Evolutionary conservation across 2,888 invertebrate genomes (phyloP), one percentile per base, ranked within the genome.

Genomic region (Drosophila affinis): DNA sequence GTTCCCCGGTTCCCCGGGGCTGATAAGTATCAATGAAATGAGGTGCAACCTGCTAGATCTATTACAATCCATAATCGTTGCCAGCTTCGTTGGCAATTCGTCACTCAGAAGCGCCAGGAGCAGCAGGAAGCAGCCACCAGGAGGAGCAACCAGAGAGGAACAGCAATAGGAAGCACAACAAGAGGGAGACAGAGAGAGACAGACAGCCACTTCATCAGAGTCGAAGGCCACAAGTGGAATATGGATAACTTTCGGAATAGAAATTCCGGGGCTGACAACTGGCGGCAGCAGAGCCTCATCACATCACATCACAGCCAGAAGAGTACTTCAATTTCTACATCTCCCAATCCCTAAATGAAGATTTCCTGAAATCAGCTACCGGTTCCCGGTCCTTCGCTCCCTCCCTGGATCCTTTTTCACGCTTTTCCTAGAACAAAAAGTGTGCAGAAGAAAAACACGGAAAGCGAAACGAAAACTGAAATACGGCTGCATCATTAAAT

Each of bases 401-500:
- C 45, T 24, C 46, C 59, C 55, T 59, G 53, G 59, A 47, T 67
- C 56, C 56, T n/a, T n/a, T 18, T 62, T 12, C 7, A 54, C 39
- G 24, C 47, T 47, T 52, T 47, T 54, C 51, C 86, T 85, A 89
- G 80, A 88, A 78, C 83, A 82, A 88, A 85, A 88, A 79, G 70
- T 62, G 52, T 47, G 55, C 45, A 44, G 27, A 67, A 45, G 67
- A 72, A 75, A 55, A 68, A 59, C 70, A 70, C 65, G 55, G 53
- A 63, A 78, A 89, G 79, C 81, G 80, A 82, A 90, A 89, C 89
- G 85, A 89, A 91, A 91, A 91, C 91, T 92, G 91, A 92, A 92
- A 92, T 92, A 92, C 91, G 91, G 91, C 91, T 91, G 91, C 91
- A 91, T 92, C 92, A 91, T 92, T 92, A 92, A 92, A 92, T 92